Conservation (phyloP, 2,113 vertebrate genomes). For the Caretta caretta region DNA sequence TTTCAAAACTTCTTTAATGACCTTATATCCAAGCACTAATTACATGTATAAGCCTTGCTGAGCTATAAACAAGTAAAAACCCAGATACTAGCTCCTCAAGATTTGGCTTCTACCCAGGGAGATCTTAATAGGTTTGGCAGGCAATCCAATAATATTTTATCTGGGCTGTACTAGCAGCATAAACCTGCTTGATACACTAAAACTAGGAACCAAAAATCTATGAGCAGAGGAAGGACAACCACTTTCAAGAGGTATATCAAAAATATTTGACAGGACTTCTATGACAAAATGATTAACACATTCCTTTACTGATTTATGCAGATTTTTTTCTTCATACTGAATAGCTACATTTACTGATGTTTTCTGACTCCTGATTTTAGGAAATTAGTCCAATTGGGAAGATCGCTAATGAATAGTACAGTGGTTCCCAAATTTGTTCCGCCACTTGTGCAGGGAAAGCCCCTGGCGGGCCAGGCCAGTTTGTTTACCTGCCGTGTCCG, state of each 20-base stretch:
- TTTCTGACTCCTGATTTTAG: background rate
- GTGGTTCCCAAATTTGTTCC: too few relatives aligned
- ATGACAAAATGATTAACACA: background rate
- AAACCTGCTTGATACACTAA: background rate
- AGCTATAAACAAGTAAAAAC: background rate
- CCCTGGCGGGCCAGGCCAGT: too few relatives aligned
- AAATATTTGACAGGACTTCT: background rate
- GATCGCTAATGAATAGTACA: background rate
- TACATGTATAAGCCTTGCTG: background rate
- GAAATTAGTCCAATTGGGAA: background rate
- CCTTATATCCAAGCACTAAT: background rate
- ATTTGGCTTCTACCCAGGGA: background rate
- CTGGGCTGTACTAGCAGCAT: background rate
- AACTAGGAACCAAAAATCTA: background rate
- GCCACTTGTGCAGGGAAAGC: too few relatives aligned
- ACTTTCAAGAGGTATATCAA: background rate
- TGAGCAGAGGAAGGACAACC: background rate
- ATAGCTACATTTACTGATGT: background rate
- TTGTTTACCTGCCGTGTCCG: too few relatives aligned
- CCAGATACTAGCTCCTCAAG: background rate
- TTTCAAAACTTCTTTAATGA: background rate
- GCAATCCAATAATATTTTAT: slow-evolving; percentile 1
- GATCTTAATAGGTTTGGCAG: background rate
- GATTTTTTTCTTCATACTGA: background rate
- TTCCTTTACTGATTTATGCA: background rate